Evolutionary conservation across 2,797 vertebrate genomes (phyloP), one percentile per base, ranked within the genome.

Genomic region (Trichosurus vulpecula): DNA sequence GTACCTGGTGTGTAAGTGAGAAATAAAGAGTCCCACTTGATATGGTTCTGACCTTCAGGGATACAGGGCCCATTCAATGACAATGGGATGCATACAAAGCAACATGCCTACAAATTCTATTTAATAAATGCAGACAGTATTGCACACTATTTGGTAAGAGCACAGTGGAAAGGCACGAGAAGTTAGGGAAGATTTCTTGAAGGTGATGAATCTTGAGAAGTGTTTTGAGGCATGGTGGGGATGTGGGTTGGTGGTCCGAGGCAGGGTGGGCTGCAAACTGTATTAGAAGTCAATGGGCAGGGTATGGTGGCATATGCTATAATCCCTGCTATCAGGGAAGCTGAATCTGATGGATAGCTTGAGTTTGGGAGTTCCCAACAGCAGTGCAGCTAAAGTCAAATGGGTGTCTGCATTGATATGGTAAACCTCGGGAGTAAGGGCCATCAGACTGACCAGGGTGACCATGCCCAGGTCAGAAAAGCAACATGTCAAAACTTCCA

Each of bases 51-150:
- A 54, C 47, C 4, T n/a, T 9, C 9, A 12, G 22, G 29, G 14
- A 74, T 41, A 19, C 16, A 74, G n/a, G 16, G 5, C 66, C 35
- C 35, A 3, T 74, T 74, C 16, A 74, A 9, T 19, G 74, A 27
- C 1, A 0, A 3, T 22, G 27, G 41, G 54, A 31, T 12, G 0
- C 30, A 0, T 31, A 56, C 0, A 0, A 87, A 0, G 41, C 51
- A 22, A 31, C 1, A 0, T 0, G 4, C 8, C 52, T 30, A 4
- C 87, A 14, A 2, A 53, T 47, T 27, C 16, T 51, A 11, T 61
- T 51, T 91, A n/a, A 31, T 53, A 25, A 91, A 30, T 54, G 89
- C 22, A 47, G 4, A 41, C 52, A n/a, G 25, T 27, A 54, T 6
- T 90, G 47, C 1, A 41, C 4, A 12, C n/a, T 91, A 41, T 19